Conservation (phyloP, 1,140 invertebrate species). For the Daktulosphaira vitifoliae region DNA sequence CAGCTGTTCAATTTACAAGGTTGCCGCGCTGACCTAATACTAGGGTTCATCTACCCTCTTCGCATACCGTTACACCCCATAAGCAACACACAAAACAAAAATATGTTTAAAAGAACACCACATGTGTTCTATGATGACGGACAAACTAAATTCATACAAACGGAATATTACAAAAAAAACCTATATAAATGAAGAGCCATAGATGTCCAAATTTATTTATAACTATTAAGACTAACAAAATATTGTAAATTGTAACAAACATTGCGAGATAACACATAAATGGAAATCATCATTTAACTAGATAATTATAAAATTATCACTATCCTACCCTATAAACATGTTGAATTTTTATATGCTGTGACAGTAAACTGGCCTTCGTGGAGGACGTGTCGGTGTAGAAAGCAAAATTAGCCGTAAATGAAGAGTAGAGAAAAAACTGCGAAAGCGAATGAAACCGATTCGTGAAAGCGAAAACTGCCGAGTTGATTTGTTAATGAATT, state of each 20-base stretch:
- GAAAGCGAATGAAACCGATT: slow-evolving; percentile 18
- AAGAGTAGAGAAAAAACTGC: slow-evolving; percentile 8
- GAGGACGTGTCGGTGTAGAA: not conserved
- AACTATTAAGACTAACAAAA: not conserved
- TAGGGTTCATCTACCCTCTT: slow-evolving; percentile 25
- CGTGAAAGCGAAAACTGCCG: slow-evolving; percentile 5
- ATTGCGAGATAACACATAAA: no score
- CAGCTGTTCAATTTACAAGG: slow-evolving; percentile 1
- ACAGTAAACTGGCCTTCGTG: not conserved
- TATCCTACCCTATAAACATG: no score
- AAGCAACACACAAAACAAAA: slow-evolving; percentile 2
- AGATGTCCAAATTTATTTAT: no score
- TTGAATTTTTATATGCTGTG: no score
- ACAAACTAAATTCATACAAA: no score
- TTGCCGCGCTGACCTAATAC: not conserved
- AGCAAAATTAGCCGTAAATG: not conserved
- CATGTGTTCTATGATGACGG: no score
- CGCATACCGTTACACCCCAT: slow-evolving; percentile 23
- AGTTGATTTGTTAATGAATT: slow-evolving; percentile 3
- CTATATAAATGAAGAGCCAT: no score
- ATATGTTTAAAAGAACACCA: not conserved
- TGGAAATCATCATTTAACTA: no score
- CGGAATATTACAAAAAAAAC: no score
- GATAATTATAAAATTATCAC: no score
- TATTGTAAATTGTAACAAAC: no score